phyloP scores from a whole-genome alignment of 2,113 vertebrate species.

The Pavo muticus region DNA sequence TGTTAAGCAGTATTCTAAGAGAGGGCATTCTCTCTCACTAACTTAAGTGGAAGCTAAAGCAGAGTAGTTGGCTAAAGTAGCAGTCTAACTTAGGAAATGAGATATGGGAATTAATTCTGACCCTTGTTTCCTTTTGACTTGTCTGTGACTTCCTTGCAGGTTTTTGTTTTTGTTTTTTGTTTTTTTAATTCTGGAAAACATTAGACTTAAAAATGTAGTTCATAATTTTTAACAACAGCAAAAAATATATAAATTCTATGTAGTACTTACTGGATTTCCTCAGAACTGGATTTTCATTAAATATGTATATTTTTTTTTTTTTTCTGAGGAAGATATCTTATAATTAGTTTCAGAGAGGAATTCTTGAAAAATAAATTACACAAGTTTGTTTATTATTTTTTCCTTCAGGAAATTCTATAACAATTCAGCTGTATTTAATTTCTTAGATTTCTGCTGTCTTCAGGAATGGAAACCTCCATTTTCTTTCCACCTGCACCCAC shows the following conservation, averaged over 20 bases:
- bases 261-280: neutral
- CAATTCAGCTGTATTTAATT: conserved; percentile 6
- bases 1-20: no score
- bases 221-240: neutral
- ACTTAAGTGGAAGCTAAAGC: neutral
- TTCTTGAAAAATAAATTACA: conserved; percentile 1
- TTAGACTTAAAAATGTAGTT: neutral
- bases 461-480: neutral
- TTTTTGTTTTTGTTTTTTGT: no score
- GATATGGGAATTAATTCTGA: neutral
- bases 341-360: conserved; percentile 8
- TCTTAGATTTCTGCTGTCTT: conserved; percentile 30
- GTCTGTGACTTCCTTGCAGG: no score
- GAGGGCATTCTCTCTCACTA: neutral
- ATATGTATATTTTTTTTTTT: neutral
- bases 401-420: neutral
- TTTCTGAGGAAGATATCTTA: neutral
- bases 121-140: neutral
- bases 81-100: neutral
- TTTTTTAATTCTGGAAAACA: neutral
- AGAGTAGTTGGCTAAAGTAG: neutral
- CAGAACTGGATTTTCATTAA: neutral
- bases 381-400: neutral
- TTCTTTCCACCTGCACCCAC: neutral
- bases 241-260: neutral